Conservation (phyloP, 2,113 vertebrate genomes). For the Ornithorhynchus anatinus region DNA sequence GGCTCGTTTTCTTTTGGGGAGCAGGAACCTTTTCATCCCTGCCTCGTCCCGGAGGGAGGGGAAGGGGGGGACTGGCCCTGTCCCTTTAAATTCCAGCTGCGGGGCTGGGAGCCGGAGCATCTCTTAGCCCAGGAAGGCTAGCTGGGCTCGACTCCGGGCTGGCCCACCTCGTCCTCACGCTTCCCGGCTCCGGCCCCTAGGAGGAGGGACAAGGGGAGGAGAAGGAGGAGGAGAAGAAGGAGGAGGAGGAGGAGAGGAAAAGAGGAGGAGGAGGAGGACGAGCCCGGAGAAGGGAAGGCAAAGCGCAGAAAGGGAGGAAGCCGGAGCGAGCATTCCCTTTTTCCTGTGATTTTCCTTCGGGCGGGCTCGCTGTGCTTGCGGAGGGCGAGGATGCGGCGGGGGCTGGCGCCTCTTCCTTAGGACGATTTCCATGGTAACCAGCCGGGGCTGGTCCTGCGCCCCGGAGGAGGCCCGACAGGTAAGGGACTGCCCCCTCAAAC, state of each 20-base stretch:
- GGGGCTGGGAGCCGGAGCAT: constrained; percentile 65
- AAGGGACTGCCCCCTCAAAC: too few species aligned
- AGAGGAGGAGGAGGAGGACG: constrained; percentile 27
- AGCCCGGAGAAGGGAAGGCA: constrained; percentile 32
- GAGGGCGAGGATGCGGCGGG: constrained; percentile 49
- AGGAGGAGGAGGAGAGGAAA: constrained; percentile 35
- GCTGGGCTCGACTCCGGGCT: constrained; percentile 52
- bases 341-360: constrained; percentile 13
- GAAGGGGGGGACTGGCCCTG: too few species aligned
- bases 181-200: constrained; percentile 56
- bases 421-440: constrained; percentile 73
- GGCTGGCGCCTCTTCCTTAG: constrained; percentile 14
- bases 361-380: constrained; percentile 15
- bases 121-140: constrained; percentile 57
- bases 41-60: too few species aligned
- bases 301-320: neutral
- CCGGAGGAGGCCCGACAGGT: constrained; percentile 64
- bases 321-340: constrained; percentile 24
- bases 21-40: constrained; percentile 16
- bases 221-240: constrained; percentile 28
- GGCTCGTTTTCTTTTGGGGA: neutral
- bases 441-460: constrained; percentile 51
- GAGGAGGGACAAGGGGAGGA: constrained; percentile 31
- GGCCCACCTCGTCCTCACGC: constrained; percentile 46
- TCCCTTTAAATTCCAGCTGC: constrained; percentile 78